phyloP scores from a whole-genome alignment of 2,888 invertebrate genomes.

The Machimus rusticus region DNA sequence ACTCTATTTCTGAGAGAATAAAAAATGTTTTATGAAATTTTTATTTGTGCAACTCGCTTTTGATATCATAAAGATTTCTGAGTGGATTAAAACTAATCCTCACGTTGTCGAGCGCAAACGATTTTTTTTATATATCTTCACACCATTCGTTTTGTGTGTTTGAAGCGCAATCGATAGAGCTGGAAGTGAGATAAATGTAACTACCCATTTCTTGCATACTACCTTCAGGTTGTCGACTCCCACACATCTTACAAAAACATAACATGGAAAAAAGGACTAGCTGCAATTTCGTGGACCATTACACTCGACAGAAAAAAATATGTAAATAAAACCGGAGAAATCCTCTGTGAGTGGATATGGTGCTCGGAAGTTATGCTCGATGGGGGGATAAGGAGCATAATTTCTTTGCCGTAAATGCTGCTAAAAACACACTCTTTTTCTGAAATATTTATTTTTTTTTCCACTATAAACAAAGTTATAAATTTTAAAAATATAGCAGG shows the following conservation, averaged over 20 bases:
- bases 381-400: not conserved
- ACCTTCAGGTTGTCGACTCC: not conserved
- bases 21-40: too few relatives aligned
- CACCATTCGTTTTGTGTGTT: not conserved
- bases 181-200: not conserved
- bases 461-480: constrained; percentile 15
- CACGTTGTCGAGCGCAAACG: not conserved
- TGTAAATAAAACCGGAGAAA: not conserved
- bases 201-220: not conserved
- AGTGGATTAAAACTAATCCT: not conserved
- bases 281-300: not conserved
- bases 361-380: not conserved
- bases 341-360: not conserved
- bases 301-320: not conserved
- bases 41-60: not conserved
- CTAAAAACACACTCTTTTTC: not conserved
- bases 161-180: not conserved
- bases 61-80: not conserved
- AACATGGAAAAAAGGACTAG: not conserved
- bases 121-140: not conserved
- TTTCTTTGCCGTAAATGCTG: not conserved
- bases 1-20: too few relatives aligned
- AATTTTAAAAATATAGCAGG: not conserved
- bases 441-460: not conserved
- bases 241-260: not conserved